Evolutionary conservation across 2,113 vertebrate genomes (phyloP), one percentile per base, ranked within the genome.

Genomic region (Nicator chloris): DNA sequence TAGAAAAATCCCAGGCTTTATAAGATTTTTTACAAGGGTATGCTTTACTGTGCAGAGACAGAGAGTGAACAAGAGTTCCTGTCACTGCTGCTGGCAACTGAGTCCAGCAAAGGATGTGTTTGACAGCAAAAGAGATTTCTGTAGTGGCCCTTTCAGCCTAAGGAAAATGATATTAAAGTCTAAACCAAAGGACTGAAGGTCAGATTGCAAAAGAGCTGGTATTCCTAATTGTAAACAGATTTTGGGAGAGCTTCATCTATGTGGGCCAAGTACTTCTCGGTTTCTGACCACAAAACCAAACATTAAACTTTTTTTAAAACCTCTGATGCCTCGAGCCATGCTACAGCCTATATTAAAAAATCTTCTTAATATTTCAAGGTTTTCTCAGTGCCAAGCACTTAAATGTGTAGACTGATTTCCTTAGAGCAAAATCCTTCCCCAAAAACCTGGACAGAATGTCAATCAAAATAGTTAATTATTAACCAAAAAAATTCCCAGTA

Each of bases 381-480:
- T 90, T 95, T 91, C 84, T 87, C 82, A 40, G 66, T 92, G 85
- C 51, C 79, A 93, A 93, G 68, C 82, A 83, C 93, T 90, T 94
- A 92, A 96, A 82, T 56, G 35, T n/a, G 45, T 30, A 56, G 75
- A 60, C 45, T 75, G 71, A 93, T 83, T 86, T 88, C 75, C 90
- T 95, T 31, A 82, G 84, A 92, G 90, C 73, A 90, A 95, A 92
- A 89, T 64, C 71, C 71, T 47, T 93, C 50, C 85, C 60, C 50
- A 3, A 84, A 93, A 94, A 89, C 47, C 53, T 42, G 73, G 70
- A 45, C 40, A 70, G 71, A 70, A 80, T 40, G 90, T 87, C 95
- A 94, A 80, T 95, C 95, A 95, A 96, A 95, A 90, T 24, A 40
- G 47, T 91, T 95, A 95, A 96, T 95, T 95, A 92, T 84, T 77